Evolutionary conservation across 2,113 vertebrate species (phyloP).

Genomic region (Ageneiosus marmoratus): DNA sequence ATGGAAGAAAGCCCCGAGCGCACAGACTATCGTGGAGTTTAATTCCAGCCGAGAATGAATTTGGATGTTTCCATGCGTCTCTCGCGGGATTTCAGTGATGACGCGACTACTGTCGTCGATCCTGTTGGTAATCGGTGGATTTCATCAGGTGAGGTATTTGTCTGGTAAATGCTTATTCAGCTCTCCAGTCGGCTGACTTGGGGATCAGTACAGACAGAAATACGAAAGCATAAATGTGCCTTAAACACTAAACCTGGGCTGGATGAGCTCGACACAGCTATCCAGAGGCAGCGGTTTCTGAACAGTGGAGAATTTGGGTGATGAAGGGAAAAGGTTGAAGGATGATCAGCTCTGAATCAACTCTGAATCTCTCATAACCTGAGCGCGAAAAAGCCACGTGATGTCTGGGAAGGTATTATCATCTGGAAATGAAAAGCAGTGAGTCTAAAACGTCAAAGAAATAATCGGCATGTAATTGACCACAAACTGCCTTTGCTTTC

Average conservation of each 20-base stretch:
- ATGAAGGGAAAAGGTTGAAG: not conserved
- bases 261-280: not conserved
- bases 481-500: not conserved
- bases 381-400: not conserved
- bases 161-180: not conserved
- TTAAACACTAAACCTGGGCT: not conserved
- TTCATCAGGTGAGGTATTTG: conserved; percentile 82
- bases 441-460: too few species aligned
- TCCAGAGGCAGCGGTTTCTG: not conserved
- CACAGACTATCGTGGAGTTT: conserved; percentile 27
- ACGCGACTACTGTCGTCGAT: conserved; percentile 90
- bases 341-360: not conserved
- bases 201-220: not conserved
- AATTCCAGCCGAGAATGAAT: conserved; percentile 54
- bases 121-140: conserved; percentile 77
- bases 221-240: not conserved
- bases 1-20: not conserved
- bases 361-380: not conserved
- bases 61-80: conserved; percentile 80
- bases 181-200: not conserved
- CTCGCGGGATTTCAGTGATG: conserved; percentile 85
- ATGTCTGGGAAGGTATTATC: not conserved
- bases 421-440: not conserved
- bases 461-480: not conserved
- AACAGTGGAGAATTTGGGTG: not conserved